Percentiles rank a stretch among this genome's conserved stretches.
Conservation (phyloP, 1,140 invertebrate genomes). For the Gryon sp. region DNA sequence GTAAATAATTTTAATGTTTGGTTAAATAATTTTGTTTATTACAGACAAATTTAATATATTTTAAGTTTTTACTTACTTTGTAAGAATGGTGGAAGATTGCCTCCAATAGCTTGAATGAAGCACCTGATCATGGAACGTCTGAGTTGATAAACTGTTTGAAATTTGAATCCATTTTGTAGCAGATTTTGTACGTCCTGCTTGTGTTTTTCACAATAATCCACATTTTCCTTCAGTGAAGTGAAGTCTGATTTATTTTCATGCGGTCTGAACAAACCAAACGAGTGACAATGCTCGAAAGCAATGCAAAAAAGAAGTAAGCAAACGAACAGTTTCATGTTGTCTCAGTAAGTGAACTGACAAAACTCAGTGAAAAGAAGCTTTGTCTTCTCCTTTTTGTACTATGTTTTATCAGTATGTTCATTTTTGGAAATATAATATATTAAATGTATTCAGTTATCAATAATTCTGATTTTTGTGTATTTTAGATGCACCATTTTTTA, state of each 20-base stretch:
- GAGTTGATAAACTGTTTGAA: constrained; percentile 8
- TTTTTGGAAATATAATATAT: too few species aligned
- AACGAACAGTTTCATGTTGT: constrained; percentile 32
- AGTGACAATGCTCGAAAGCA: constrained; percentile 40
- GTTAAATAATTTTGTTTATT: too few species aligned
- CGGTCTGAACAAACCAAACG: constrained; percentile 6
- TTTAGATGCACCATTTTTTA: background rate
- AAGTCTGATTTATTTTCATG: constrained; percentile 7
- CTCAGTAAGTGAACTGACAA: background rate
- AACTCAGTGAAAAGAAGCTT: constrained; percentile 4
- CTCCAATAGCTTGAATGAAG: constrained; percentile 25
- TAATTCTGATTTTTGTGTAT: too few species aligned
- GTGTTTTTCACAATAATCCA: constrained; percentile 40
- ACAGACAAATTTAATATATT: constrained; percentile 4
- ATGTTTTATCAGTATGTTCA: too few species aligned
- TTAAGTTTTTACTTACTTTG: constrained; percentile 18
- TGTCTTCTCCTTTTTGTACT: constrained; percentile 32
- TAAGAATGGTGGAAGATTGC: background rate
- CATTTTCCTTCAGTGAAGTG: background rate
- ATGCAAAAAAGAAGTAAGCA: constrained; percentile 29
- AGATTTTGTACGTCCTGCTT: constrained; percentile 29
- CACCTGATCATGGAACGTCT: constrained; percentile 36
- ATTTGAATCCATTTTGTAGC: constrained; percentile 28
- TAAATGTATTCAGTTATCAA: too few species aligned
- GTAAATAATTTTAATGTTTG: too few species aligned